A percentile compares a stretch with the other conserved stretches of the same genome.
phyloP scores from a whole-genome alignment of 1,140 invertebrate genomes.

The Stegodyphus mimosarum region DNA sequence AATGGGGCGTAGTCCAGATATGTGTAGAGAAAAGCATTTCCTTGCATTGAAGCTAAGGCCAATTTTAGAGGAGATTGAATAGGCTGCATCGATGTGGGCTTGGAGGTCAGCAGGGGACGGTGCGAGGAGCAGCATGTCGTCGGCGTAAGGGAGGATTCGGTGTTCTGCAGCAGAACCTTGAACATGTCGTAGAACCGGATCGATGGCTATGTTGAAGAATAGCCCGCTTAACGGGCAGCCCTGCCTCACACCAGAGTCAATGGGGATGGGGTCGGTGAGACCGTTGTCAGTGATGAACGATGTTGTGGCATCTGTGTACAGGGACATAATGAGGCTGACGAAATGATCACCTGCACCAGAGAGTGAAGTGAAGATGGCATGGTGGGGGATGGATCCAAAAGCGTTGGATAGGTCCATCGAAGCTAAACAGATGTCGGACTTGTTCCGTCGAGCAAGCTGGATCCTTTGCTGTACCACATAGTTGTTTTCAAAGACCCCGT shows the following conservation, averaged over 20 bases:
- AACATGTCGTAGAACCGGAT: neutral
- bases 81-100: neutral
- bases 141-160: neutral
- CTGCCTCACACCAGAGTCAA: conserved; percentile 63
- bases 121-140: neutral
- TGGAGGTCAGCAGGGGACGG: neutral
- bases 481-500: conserved; percentile 67
- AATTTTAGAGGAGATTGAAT: neutral
- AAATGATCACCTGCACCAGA: conserved; percentile 64
- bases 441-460: conserved; percentile 56
- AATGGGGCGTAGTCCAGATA: neutral
- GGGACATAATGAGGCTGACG: conserved; percentile 66
- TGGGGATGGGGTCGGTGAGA: neutral
- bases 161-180: neutral
- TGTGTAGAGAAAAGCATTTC: neutral
- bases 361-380: neutral
- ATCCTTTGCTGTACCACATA: conserved; percentile 65
- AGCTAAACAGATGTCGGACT: neutral
- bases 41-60: neutral
- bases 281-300: neutral
- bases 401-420: neutral
- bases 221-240: conserved; percentile 68
- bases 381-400: conserved; percentile 1
- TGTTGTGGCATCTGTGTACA: conserved; percentile 5
- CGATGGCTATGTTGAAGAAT: conserved; percentile 67